A percentile compares a stretch with the other conserved stretches of the same genome.
phyloP scores from a whole-genome alignment of 2,888 invertebrate species.

The Lasiommata megera region DNA sequence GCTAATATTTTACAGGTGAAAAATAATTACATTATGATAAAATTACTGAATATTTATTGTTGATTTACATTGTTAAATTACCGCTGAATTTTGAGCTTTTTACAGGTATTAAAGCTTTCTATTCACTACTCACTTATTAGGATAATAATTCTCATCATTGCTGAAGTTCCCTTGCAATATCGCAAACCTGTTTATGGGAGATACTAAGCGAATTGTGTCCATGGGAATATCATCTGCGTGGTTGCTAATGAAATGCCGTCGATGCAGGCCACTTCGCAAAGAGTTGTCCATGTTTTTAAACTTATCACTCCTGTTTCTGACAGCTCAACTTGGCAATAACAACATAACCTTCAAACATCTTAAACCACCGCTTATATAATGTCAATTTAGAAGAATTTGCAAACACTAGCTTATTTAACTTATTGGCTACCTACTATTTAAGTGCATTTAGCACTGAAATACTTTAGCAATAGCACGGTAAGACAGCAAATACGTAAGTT shows the following conservation, averaged over 20 bases:
- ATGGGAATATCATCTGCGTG: conserved; percentile 57
- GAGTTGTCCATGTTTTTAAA: conserved; percentile 48
- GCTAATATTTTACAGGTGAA: too few relatives aligned
- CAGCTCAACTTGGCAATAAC: conserved; percentile 37
- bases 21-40: too few relatives aligned
- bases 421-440: too few relatives aligned
- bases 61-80: too few relatives aligned
- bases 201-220: conserved; percentile 64
- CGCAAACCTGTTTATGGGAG: conserved; percentile 64
- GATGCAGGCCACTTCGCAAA: conserved; percentile 53
- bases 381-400: background rate
- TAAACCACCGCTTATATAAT: background rate
- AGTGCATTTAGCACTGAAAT: background rate
- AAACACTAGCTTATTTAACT: background rate
- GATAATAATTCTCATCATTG: conserved; percentile 41
- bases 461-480: background rate
- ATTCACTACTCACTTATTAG: conserved; percentile 58
- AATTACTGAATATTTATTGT: too few relatives aligned
- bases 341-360: conserved; percentile 49
- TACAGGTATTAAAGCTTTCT: too few relatives aligned
- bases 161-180: conserved; percentile 62
- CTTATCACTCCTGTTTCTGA: conserved; percentile 34
- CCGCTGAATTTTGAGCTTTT: too few relatives aligned
- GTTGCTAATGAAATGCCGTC: conserved; percentile 61
- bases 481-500: conserved; percentile 25